Percentiles rank a stretch among this genome's conserved stretches.
Conservation (phyloP, 2,888 invertebrate genomes). For the Sthenelais limicola region DNA sequence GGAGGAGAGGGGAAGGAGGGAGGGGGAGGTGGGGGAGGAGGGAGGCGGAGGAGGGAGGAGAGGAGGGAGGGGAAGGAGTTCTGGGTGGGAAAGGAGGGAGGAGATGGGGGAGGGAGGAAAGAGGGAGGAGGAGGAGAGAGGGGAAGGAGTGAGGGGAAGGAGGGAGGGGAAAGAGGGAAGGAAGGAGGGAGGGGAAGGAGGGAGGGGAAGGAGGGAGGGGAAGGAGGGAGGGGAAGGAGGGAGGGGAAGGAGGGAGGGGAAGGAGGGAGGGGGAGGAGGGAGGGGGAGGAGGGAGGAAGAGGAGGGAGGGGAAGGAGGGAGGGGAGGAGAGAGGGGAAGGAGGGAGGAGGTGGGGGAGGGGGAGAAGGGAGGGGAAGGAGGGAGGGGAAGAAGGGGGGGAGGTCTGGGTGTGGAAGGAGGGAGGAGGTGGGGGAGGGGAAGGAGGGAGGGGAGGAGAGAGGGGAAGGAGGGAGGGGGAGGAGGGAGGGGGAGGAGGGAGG, state of each 20-base stretch:
- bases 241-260: not conserved
- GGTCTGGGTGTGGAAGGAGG: too few relatives aligned
- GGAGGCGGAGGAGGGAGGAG: not conserved
- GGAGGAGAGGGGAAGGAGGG: not conserved
- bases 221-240: not conserved
- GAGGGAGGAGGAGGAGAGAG: constrained; percentile 1
- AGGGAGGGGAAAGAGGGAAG: not conserved
- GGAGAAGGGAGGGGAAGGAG: not conserved
- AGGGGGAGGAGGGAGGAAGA: not conserved
- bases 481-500: not conserved
- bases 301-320: not conserved
- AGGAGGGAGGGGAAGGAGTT: not conserved
- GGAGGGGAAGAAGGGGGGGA: not conserved
- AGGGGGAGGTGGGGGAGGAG: not conserved
- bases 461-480: not conserved
- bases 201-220: not conserved
- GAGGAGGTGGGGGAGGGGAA: not conserved
- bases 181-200: not conserved
- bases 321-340: not conserved
- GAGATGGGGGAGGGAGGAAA: not conserved
- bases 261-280: not conserved
- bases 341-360: not conserved
- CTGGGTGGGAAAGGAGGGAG: not conserved
- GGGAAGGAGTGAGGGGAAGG: not conserved
- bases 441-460: not conserved